Evolutionary conservation across 2,888 invertebrate species (phyloP), one percentile per base, ranked within the genome.

Genomic region (Drosophila algonquin): DNA sequence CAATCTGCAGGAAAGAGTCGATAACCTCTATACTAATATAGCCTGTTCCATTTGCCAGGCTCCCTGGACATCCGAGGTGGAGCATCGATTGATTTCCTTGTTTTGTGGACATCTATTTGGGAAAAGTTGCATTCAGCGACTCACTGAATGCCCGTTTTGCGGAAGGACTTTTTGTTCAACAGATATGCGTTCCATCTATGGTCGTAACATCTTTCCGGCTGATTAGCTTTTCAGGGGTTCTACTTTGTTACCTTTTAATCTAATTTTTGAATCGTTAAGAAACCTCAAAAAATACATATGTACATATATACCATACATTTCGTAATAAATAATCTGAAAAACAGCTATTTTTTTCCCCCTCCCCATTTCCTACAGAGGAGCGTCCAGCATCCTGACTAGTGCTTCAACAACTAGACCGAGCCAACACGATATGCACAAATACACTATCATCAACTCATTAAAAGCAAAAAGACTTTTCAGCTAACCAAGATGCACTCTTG

Each of bases 391-490:
- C 40, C 40, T 40, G 40, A 6, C 6, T 14, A 6, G 40, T 14
- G 14, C 14, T 40, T 5, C 35, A 14, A 5, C 35, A 40, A 14
- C 35, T 40, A 4, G 35, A 35, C 35, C 12, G 14, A 46, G 30
- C 21, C 24, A 24, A 40, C 18, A 12, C 30, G n/a, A 63, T 32
- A 40, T 32, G 14, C 30, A 5, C 21, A 48, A 56, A 65, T 27
- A 24, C 18, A 12, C 27, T 48, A 16, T 40, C 32, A 18, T 46
- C 55, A 35, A 27, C 18, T 67, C 27, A 50, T 67, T 65, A 67
- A 65, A n/a, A 45, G 5, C 10, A 4, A 2, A 32, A 50, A 48
- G 40, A 5, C 21, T 32, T 50, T 55, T 50, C 21, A 48, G 65
- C 18, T 18, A 67, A 18, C 21, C 30, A 8, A 7, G 9, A 9